phyloP scores from a whole-genome alignment of 2,797 vertebrate genomes.

The Melanotaenia pygmaea region DNA sequence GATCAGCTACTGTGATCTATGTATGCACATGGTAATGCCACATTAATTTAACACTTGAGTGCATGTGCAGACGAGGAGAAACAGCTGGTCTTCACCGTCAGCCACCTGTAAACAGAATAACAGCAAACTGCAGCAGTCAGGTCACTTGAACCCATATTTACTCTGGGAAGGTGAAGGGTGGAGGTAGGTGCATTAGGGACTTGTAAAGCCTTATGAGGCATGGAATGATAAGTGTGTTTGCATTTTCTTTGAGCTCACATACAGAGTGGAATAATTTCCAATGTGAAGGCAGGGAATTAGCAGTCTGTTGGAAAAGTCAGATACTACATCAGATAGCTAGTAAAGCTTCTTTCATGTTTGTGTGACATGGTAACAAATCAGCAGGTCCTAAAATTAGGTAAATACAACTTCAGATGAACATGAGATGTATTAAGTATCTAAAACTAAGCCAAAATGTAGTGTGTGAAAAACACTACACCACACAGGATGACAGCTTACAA shows the following conservation, averaged over 20 bases:
- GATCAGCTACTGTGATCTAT: conserved; percentile 34
- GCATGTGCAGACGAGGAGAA: conserved; percentile 30
- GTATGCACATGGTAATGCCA: conserved; percentile 26
- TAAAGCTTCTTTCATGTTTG: background rate
- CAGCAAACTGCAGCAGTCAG: conserved; percentile 24
- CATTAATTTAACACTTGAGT: conserved; percentile 52
- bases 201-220: conserved; percentile 32
- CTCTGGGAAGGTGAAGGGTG: conserved; percentile 57
- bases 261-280: conserved; percentile 35
- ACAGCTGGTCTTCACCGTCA: conserved; percentile 30
- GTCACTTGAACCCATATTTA: conserved; percentile 59
- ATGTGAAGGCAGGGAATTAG: conserved; percentile 21
- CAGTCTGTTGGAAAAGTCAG: conserved; percentile 5
- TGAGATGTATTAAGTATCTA: too few relatives aligned
- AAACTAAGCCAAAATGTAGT: too few relatives aligned
- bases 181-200: conserved; percentile 55
- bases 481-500: too few relatives aligned
- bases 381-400: background rate
- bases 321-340: too few relatives aligned
- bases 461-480: too few relatives aligned
- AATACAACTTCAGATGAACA: background rate
- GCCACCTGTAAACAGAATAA: conserved; percentile 37
- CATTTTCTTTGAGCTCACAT: conserved; percentile 32
- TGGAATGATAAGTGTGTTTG: conserved; percentile 52
- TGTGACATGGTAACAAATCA: background rate